Evolutionary conservation across 2,113 vertebrate species (phyloP).

Genomic region (Sakesphorus luctuosus): DNA sequence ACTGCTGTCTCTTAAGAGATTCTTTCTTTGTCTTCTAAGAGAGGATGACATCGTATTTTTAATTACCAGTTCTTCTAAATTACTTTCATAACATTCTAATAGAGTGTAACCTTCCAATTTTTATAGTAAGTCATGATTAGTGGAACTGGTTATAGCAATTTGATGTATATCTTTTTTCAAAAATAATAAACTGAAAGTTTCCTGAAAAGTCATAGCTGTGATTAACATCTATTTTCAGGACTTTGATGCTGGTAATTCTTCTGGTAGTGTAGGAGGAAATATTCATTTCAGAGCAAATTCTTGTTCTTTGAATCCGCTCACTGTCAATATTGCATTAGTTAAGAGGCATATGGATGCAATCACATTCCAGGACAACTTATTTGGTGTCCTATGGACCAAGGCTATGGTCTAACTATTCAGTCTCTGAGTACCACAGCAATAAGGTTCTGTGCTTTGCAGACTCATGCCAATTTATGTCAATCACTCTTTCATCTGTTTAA

Average conservation of each 20-base stretch:
- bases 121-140: neutral
- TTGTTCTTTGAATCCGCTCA: conserved; percentile 17
- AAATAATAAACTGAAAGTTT: neutral
- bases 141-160: neutral
- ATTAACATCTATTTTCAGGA: conserved; percentile 9
- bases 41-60: neutral
- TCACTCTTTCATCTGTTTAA: conserved; percentile 69
- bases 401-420: conserved; percentile 54
- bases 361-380: conserved; percentile 62
- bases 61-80: neutral
- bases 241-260: neutral
- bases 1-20: neutral
- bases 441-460: conserved; percentile 31
- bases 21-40: neutral
- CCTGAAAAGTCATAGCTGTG: neutral
- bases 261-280: neutral
- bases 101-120: neutral
- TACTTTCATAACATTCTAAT: neutral
- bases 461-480: conserved; percentile 49
- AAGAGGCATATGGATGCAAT: conserved; percentile 70
- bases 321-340: conserved; percentile 19
- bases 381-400: conserved; percentile 49
- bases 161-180: neutral
- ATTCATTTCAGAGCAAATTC: neutral
- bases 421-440: conserved; percentile 36